Evolutionary conservation across 2,888 invertebrate species (phyloP), one percentile per base, ranked within the genome.

Genomic region (Oegoconia quadripuncta): DNA sequence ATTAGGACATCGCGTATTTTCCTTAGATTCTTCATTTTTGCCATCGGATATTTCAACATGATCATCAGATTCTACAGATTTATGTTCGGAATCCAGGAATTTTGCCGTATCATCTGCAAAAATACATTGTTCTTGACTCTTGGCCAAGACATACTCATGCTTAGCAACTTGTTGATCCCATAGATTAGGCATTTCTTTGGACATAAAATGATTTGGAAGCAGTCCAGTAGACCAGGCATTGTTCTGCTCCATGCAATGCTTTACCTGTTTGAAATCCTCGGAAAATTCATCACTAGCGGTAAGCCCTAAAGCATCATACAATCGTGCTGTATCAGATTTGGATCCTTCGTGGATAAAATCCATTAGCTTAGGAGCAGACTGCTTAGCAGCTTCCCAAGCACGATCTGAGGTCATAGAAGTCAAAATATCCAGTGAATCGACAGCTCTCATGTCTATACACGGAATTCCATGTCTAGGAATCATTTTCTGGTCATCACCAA

Each of bases 331-430:
- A 35, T 88, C 84, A 8, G 87, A 83, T 47, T 86, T 88, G 7
- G 81, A 78, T 1, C 76, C 87, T 51, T 86, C 87, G 46, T 88
- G 82, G 38, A 87, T 75, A 25, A 81, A 84, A 59, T 88, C 84
- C 69, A 88, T 77, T 23, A 88, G 56, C 54, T 87, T 87, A 6
- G 88, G 88, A 13, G 86, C 88, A 3, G 86, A 81, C 49, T 83
- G 79, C 37, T 88, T 88, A 5, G 88, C 88, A 22, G 88, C 88
- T 62, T 88, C 88, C 88, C 88, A 88, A 25, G 87, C 88, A 7
- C 79, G 76, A 42, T 88, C 88, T 34, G 84, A 81, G 26, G 84
- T 84, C 66, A 83, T 72, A 12, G 78, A 70, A 46, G 56, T 76
- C 9, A 83, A 54, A 39, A 84, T 65, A 45, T 86, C 80, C 7